Conservation (phyloP, 2,888 invertebrate species). For the Neoascia interrupta region DNA sequence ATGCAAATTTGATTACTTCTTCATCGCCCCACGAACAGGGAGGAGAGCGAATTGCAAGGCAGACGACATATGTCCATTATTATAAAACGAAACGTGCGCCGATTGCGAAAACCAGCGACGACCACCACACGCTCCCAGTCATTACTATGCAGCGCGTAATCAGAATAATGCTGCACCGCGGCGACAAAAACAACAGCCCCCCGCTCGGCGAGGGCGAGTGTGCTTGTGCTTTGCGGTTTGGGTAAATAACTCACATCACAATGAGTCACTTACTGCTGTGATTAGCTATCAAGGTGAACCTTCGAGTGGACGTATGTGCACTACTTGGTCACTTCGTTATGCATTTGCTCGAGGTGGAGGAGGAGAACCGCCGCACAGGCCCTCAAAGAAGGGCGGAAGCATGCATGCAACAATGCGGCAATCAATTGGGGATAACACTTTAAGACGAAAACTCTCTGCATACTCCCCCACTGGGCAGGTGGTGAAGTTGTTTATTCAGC, state of each 20-base stretch:
- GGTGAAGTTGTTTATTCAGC: neutral
- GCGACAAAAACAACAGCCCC: conserved; percentile 31
- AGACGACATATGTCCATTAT: conserved; percentile 40
- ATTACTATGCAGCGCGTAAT: conserved; percentile 50
- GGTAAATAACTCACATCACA: conserved; percentile 44
- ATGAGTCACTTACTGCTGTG: conserved; percentile 55
- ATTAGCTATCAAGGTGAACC: conserved; percentile 56
- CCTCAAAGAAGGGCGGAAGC: conserved; percentile 1
- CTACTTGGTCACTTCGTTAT: too few relatives aligned
- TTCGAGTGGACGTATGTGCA: conserved; percentile 5
- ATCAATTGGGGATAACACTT: too few relatives aligned
- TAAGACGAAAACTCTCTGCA: too few relatives aligned
- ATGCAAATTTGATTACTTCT: conserved; percentile 5
- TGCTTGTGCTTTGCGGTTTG: conserved; percentile 15
- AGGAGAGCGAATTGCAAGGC: conserved; percentile 2
- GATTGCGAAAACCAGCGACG: conserved; percentile 20
- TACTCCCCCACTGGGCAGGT: too few relatives aligned
- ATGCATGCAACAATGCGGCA: neutral
- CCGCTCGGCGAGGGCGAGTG: neutral
- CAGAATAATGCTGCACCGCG: conserved; percentile 29
- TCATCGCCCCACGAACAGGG: too few relatives aligned
- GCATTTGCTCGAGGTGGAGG: conserved; percentile 13
- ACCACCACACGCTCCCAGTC: neutral
- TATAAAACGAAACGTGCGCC: conserved; percentile 27
- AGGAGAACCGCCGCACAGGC: neutral